phyloP scores from a whole-genome alignment of 2,113 vertebrate species.

The Gymnocephalus cernua region DNA sequence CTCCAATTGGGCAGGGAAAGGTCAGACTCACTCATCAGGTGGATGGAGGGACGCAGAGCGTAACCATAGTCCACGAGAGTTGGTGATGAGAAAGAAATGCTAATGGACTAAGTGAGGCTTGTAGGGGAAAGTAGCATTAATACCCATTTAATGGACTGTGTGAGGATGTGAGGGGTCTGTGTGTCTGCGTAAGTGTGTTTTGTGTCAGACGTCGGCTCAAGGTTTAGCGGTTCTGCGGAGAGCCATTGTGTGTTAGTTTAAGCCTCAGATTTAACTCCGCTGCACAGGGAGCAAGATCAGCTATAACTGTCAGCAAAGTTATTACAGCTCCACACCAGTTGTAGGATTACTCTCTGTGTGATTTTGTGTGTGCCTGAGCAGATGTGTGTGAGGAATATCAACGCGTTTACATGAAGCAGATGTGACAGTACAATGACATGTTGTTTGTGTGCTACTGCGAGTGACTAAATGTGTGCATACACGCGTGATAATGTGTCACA shows the following conservation, averaged over 20 bases:
- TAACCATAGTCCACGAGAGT: constrained; percentile 25
- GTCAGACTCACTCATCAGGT: constrained; percentile 28
- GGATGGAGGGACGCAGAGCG: background rate
- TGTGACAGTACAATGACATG: constrained; percentile 19
- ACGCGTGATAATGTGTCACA: background rate
- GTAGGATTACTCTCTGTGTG: constrained; percentile 45
- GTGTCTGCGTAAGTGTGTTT: constrained; percentile 29
- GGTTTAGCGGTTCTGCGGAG: constrained; percentile 56
- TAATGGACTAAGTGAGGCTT: constrained; percentile 46
- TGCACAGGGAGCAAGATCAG: constrained; percentile 59
- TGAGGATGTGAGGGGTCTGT: constrained; percentile 20
- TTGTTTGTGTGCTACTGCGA: background rate
- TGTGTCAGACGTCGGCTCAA: constrained; percentile 54
- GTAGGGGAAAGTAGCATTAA: constrained; percentile 54
- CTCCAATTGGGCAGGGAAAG: constrained; percentile 9
- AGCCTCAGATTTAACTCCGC: constrained; percentile 65
- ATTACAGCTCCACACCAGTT: constrained; percentile 59
- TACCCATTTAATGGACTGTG: constrained; percentile 69
- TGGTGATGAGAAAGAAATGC: background rate
- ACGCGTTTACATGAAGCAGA: constrained; percentile 18
- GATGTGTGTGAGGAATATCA: constrained; percentile 10
- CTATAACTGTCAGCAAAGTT: constrained; percentile 70
- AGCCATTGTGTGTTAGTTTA: constrained; percentile 61
- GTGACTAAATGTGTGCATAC: background rate
- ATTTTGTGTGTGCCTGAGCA: constrained; percentile 1